These are phyloP conservation scores for Proteles cristata DNA, from an alignment of 2,113 vertebrate genomes.

Conservation along the genomic window DNA sequence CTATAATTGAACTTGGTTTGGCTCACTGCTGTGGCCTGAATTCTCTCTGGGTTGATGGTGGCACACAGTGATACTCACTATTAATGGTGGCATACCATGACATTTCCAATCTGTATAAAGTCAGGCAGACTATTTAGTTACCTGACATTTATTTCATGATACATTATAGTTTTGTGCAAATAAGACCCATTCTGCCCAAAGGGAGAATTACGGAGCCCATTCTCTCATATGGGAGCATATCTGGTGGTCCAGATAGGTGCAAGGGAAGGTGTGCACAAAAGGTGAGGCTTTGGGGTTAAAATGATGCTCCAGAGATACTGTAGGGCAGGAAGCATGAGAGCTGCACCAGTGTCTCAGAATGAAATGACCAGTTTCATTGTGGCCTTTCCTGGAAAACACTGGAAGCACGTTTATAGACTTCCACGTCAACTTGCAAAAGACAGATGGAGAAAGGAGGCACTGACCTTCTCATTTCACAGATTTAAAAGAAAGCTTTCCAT, in stretches of 20 bases:
- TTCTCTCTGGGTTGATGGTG: not conserved
- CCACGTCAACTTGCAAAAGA: not conserved
- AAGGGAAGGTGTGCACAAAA: not conserved
- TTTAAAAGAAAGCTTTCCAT: not conserved
- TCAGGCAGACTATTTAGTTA: not conserved
- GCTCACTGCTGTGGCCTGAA: not conserved
- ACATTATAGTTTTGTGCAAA: not conserved
- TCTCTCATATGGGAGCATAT: not conserved
- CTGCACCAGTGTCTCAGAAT: not conserved
- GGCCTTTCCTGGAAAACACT: not conserved
- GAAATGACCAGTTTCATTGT: not conserved
- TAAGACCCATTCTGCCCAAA: not conserved
- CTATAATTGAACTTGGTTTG: not conserved
- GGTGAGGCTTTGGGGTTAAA: not conserved
- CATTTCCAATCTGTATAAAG: not conserved
- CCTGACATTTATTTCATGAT: conserved; percentile 49
- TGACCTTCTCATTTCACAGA: not conserved
- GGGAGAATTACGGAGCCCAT: not conserved
- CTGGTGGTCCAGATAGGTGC: not conserved
- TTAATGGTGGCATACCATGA: not conserved
- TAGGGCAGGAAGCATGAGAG: not conserved
- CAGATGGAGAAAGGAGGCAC: not conserved
- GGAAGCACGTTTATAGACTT: not conserved
- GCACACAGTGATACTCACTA: not conserved
- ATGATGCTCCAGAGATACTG: not conserved